Percentiles rank a stretch among this genome's conserved stretches.
Evolutionary conservation across 1,140 invertebrate species (phyloP).

Genomic region (Drosophila grimshawi): DNA sequence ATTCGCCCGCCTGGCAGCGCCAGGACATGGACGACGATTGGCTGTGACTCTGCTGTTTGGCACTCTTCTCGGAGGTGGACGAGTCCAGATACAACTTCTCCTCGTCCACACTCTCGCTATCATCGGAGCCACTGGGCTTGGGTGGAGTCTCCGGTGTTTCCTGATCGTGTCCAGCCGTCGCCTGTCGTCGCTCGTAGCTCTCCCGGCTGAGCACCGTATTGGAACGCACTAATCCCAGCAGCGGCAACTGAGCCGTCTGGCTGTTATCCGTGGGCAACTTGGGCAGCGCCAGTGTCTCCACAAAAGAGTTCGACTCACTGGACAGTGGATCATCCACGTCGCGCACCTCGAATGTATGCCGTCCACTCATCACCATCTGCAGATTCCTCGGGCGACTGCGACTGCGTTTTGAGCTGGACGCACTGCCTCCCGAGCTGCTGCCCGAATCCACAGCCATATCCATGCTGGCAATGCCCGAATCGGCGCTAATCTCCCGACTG

Average conservation of each 20-base stretch:
- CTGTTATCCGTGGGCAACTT: constrained; percentile 86
- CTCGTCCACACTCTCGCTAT: constrained; percentile 80
- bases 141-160: constrained; percentile 18
- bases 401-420: constrained; percentile 64
- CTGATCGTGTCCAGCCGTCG: constrained; percentile 11
- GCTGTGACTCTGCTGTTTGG: constrained; percentile 84
- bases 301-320: constrained; percentile 86
- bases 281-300: constrained; percentile 86
- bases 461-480: constrained; percentile 88
- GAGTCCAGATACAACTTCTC: constrained; percentile 82
- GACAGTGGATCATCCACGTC: constrained; percentile 87
- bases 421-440: constrained; percentile 67
- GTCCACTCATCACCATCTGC: constrained; percentile 86
- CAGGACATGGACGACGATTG: constrained; percentile 85
- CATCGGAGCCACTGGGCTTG: constrained; percentile 58
- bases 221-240: constrained; percentile 74
- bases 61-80: constrained; percentile 81
- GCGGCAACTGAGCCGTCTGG: constrained; percentile 84
- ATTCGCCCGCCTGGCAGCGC: constrained; percentile 87
- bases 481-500: constrained; percentile 85
- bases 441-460: constrained; percentile 84
- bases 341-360: constrained; percentile 87
- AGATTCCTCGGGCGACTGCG: constrained; percentile 85
- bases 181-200: constrained; percentile 64
- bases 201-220: constrained; percentile 80